phyloP scores from a whole-genome alignment of 2,113 vertebrate genomes.

The Plectropomus leopardus region DNA sequence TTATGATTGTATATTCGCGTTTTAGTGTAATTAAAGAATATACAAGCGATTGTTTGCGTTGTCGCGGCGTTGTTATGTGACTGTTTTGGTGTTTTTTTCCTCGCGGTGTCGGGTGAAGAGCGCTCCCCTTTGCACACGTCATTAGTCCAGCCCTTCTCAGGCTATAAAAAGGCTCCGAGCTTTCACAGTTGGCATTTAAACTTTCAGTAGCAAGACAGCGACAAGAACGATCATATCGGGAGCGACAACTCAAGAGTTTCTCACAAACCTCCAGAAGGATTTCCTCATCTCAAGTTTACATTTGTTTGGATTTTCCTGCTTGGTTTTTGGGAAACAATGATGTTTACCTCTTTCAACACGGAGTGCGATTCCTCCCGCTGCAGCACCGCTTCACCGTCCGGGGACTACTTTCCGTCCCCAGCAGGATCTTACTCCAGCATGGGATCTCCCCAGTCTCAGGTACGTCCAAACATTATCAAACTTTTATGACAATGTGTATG shows the following conservation, averaged over 20 bases:
- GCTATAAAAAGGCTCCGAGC: conserved; percentile 59
- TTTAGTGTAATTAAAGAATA: background rate
- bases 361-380: conserved; percentile 97
- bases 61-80: conserved; percentile 11
- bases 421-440: conserved; percentile 93
- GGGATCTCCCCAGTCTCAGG: conserved; percentile 91
- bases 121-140: conserved; percentile 62
- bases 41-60: accelerated
- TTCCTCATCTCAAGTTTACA: conserved; percentile 39
- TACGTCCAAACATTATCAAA: conserved; percentile 72
- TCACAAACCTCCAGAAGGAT: conserved; percentile 46
- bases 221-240: background rate
- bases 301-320: conserved; percentile 44
- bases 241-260: conserved; percentile 17
- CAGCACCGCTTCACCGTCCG: conserved; percentile 94
- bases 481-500: background rate
- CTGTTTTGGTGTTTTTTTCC: conserved; percentile 45
- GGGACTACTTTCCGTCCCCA: conserved; percentile 91
- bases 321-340: conserved; percentile 75
- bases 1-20: accelerated
- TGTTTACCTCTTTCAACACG: conserved; percentile 91
- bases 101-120: background rate
- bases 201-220: conserved; percentile 52
- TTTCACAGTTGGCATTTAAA: conserved; percentile 56
- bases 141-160: background rate